These are phyloP conservation scores for Mastacembelus armatus DNA, from an alignment of 2,797 vertebrate species.

Conservation along the genomic window DNA sequence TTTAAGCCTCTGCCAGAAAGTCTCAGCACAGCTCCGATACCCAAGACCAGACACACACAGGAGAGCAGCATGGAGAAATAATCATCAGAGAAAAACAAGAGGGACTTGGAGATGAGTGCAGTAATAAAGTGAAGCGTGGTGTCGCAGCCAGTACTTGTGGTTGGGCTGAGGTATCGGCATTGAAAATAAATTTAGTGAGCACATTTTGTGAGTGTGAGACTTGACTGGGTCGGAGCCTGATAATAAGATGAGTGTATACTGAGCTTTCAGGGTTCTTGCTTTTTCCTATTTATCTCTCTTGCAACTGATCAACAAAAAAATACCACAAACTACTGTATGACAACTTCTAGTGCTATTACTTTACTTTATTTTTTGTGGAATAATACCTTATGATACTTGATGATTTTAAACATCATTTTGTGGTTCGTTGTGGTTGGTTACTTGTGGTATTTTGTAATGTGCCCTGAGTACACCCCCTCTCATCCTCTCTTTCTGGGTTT, in stretches of 20 bases:
- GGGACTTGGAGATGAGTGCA: slow-evolving; percentile 46
- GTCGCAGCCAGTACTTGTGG: slow-evolving; percentile 56
- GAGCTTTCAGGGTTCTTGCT: slow-evolving; percentile 1
- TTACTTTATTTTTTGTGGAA: neutral
- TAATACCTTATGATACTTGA: neutral
- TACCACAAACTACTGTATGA: neutral
- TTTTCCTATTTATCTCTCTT: neutral
- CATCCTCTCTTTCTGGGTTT: neutral
- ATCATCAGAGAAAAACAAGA: slow-evolving; percentile 54
- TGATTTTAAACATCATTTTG: neutral
- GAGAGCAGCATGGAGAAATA: slow-evolving; percentile 64
- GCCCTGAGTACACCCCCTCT: too few relatives aligned
- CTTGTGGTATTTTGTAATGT: neutral
- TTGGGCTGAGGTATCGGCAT: slow-evolving; percentile 35
- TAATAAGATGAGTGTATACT: slow-evolving; percentile 11
- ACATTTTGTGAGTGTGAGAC: neutral
- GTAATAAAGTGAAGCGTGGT: slow-evolving; percentile 49
- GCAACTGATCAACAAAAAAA: neutral
- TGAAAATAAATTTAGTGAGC: slow-evolving; percentile 58
- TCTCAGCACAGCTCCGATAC: slow-evolving; percentile 43
- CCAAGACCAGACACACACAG: slow-evolving; percentile 49
- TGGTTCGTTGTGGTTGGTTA: neutral
- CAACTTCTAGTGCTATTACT: neutral
- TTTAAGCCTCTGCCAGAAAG: slow-evolving; percentile 52
- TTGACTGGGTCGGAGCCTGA: slow-evolving; percentile 9